A percentile compares a stretch with the other conserved stretches of the same genome.
phyloP scores from a whole-genome alignment of 2,888 invertebrate species.

The Cyaniris semiargus region DNA sequence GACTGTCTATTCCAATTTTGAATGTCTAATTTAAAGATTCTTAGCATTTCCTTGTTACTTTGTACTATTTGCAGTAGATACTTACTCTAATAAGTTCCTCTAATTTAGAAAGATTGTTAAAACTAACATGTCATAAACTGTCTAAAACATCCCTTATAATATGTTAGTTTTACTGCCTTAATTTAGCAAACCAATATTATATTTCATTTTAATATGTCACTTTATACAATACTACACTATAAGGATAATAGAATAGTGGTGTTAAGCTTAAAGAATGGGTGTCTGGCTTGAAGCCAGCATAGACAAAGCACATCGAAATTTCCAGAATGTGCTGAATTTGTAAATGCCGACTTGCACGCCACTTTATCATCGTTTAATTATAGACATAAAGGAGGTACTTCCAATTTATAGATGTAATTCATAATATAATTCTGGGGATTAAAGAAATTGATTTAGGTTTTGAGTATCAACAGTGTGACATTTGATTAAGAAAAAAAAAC shows the following conservation, averaged over 20 bases:
- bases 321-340: conserved; percentile 33
- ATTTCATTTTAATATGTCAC: conserved; percentile 49
- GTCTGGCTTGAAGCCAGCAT: conserved; percentile 58
- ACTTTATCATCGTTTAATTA: conserved; percentile 30
- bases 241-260: conserved; percentile 68
- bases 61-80: too few species aligned
- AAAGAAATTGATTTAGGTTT: not conserved
- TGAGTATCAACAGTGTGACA: too few species aligned
- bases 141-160: too few species aligned
- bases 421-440: not conserved
- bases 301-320: conserved; percentile 48
- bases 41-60: too few species aligned
- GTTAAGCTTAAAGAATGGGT: conserved; percentile 63
- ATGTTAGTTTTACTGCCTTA: too few species aligned
- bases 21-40: too few species aligned
- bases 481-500: too few species aligned
- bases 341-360: conserved; percentile 27
- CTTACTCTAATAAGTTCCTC: too few species aligned
- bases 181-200: conserved; percentile 54
- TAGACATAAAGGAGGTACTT: conserved; percentile 3
- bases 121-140: too few species aligned
- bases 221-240: conserved; percentile 55
- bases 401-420: not conserved
- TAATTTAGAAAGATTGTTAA: too few species aligned
- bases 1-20: too few species aligned